Evolutionary conservation across 2,113 vertebrate genomes (phyloP).

Genomic region (Irena cyanogastra): DNA sequence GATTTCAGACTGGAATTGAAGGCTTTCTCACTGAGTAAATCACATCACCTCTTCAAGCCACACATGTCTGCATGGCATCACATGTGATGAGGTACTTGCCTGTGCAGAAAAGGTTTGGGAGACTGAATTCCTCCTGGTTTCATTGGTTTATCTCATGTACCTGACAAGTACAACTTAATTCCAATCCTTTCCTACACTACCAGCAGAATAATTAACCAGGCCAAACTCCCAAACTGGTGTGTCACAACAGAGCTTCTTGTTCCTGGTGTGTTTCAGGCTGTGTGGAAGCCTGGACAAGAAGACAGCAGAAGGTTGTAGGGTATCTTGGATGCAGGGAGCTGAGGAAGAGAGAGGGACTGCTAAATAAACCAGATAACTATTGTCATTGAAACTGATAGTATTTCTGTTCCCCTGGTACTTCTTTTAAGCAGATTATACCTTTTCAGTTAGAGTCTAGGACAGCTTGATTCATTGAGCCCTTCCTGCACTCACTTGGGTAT

Average conservation of each 20-base stretch:
- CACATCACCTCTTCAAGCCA: not conserved
- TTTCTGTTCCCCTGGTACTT: not conserved
- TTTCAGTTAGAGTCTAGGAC: not conserved
- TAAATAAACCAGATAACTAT: not conserved
- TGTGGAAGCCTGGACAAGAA: not conserved
- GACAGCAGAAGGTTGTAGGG: not conserved
- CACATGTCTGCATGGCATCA: not conserved
- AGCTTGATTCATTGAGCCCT: not conserved
- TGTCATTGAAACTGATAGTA: not conserved
- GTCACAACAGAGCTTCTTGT: fast-evolving
- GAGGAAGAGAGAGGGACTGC: not conserved
- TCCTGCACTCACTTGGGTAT: not conserved
- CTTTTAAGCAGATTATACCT: not conserved
- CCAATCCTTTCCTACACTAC: not conserved
- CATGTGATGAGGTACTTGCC: not conserved
- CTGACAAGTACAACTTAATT: not conserved
- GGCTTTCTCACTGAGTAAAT: not conserved
- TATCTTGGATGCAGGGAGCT: not conserved
- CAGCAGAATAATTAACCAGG: not conserved
- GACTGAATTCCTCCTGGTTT: not conserved
- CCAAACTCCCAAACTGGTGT: not conserved
- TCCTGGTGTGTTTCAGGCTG: not conserved
- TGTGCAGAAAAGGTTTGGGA: not conserved
- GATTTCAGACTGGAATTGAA: not conserved
- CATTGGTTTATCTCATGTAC: not conserved